phyloP scores from a whole-genome alignment of 2,797 vertebrate species.

The Hippoglossus hippoglossus region DNA sequence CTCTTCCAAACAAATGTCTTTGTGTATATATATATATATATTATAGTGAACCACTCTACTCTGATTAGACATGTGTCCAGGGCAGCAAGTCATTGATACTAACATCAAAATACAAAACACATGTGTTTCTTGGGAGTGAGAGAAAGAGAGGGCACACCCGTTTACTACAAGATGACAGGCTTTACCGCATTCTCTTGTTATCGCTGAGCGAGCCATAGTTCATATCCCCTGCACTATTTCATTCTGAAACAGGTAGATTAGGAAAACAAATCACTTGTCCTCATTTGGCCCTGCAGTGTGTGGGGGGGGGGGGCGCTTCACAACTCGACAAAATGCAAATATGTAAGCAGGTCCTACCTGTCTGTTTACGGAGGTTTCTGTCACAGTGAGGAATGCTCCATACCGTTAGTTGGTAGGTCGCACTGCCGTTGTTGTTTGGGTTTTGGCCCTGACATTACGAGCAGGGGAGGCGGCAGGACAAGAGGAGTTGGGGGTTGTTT shows the following conservation, averaged over 20 bases:
- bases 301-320: constrained; percentile 9
- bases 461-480: not conserved
- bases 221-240: constrained; percentile 49
- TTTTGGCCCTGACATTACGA: constrained; percentile 30
- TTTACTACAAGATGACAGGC: constrained; percentile 64
- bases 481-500: constrained; percentile 35
- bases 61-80: constrained; percentile 33
- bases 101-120: constrained; percentile 20
- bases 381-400: not conserved
- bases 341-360: not conserved
- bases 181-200: constrained; percentile 59
- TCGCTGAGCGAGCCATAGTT: constrained; percentile 31
- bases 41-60: constrained; percentile 16
- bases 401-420: constrained; percentile 24
- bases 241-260: constrained; percentile 25
- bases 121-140: not conserved
- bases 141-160: constrained; percentile 4
- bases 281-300: constrained; percentile 20
- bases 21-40: constrained; percentile 1
- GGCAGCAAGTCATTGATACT: constrained; percentile 29
- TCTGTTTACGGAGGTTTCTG: constrained; percentile 14
- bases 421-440: constrained; percentile 49
- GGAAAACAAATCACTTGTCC: constrained; percentile 48
- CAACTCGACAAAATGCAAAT: constrained; percentile 37
- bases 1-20: constrained; percentile 48